Evolutionary conservation across 2,797 vertebrate genomes (phyloP).

Genomic region (Danio tinwini): DNA sequence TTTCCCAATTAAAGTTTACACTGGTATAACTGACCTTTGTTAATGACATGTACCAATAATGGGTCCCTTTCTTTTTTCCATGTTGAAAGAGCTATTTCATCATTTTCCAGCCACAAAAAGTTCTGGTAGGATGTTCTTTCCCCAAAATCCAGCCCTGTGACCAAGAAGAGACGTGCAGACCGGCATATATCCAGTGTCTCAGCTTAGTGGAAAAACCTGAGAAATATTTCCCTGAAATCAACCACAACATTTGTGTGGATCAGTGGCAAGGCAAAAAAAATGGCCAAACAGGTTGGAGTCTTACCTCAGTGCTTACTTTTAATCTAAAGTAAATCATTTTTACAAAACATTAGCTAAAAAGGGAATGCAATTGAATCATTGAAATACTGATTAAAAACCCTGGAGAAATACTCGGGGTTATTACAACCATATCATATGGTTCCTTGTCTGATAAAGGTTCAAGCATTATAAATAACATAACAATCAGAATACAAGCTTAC

Average conservation of each 20-base stretch:
- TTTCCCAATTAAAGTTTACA: background rate
- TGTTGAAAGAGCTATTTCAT: slow-evolving; percentile 12
- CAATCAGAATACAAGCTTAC: no score
- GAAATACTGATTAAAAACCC: no score
- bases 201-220: slow-evolving; percentile 23
- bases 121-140: background rate
- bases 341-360: no score
- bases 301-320: no score
- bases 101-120: slow-evolving; percentile 10
- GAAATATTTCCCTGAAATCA: slow-evolving; percentile 9
- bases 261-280: background rate
- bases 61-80: background rate
- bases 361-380: no score
- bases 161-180: slow-evolving; percentile 16
- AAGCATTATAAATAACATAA: no score
- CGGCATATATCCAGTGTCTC: slow-evolving; percentile 2
- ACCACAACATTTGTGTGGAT: background rate
- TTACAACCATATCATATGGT: no score
- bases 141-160: background rate
- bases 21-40: background rate
- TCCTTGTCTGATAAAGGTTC: no score
- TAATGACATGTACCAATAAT: background rate
- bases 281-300: no score
- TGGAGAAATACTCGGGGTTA: no score
- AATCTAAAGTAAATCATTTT: no score